Conservation (phyloP, 2,888 invertebrate species). For the Sturmia bella region DNA sequence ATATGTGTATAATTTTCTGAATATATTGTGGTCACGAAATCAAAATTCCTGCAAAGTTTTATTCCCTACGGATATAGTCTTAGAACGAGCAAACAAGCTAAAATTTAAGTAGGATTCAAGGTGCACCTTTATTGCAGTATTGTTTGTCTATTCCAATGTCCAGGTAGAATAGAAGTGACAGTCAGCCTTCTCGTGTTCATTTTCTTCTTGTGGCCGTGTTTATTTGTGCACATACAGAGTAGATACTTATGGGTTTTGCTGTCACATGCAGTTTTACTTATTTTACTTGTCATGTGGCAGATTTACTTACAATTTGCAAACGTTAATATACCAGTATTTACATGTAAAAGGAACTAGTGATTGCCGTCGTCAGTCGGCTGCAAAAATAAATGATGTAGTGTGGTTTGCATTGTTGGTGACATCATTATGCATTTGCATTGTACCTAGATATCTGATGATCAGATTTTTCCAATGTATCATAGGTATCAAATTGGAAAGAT, state of each 20-base stretch:
- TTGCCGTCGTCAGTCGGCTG: constrained; percentile 51
- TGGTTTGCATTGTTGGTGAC: constrained; percentile 55
- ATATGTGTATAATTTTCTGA: background rate
- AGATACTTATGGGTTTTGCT: constrained; percentile 49
- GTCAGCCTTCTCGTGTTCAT: background rate
- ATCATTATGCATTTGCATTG: constrained; percentile 16
- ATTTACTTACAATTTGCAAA: constrained; percentile 60
- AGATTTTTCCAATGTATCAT: constrained; percentile 31
- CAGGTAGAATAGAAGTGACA: background rate
- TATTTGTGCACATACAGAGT: constrained; percentile 18
- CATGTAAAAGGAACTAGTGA: constrained; percentile 27
- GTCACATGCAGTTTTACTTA: constrained; percentile 63
- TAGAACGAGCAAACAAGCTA: constrained; percentile 36
- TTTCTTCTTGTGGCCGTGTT: constrained; percentile 10
- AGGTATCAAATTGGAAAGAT: constrained; percentile 42
- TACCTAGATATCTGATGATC: constrained; percentile 22
- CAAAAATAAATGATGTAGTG: constrained; percentile 45
- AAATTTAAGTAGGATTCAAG: constrained; percentile 35
- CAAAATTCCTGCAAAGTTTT: constrained; percentile 52
- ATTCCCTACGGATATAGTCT: constrained; percentile 59
- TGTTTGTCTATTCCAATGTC: background rate
- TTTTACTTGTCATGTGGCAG: constrained; percentile 66
- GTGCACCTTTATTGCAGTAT: constrained; percentile 60
- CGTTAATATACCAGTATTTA: constrained; percentile 30
- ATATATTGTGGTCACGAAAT: constrained; percentile 58